Base-by-base conservation (phyloP, 2,797 vertebrate genomes). In the Acanthornis magna region DNA sequence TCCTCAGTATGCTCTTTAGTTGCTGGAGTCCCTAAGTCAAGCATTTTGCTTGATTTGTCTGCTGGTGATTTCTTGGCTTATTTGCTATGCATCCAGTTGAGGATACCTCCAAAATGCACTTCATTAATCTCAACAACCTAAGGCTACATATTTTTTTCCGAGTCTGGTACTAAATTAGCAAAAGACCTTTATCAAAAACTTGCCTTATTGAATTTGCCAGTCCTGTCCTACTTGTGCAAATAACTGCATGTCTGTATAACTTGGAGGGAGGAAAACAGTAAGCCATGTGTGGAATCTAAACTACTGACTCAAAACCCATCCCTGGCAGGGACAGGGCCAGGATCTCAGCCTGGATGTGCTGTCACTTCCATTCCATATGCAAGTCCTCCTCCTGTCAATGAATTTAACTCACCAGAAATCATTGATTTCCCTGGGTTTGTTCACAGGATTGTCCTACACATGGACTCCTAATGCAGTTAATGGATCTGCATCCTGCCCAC, bases 41-140 rank as follows among this genome's bases (percentile, higher is more conserved):
- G 61, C 32, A 67, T 32, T 73, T 93, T 60, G 25, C 53, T 63
- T 74, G 42, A 68, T 86, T 67, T 65, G 16, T 63, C 72, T 89
- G 60, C 57, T 77, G 74, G 13, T 70, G 36, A 43, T 87, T 87
- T 89, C 63, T 91, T 94, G 58, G 60, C 55, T 83, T 77, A 67
- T 91, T 96, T 96, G 57, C 72, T 89, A 79, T 50, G 60, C 83
- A 76, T 62, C 67, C 66, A 88, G 25, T 63, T 82, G 76, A 58
- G 71, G 43, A 78, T 10, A 89, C 32, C n/a, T 87, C 60, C 92
- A 75, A 92, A 91, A 48, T 13, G 16, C 32, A 62, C 73, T 93
- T 93, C 61, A 92, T 92, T 94, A 86, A 92, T 94, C 84, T 92
- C 85, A 73, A 20, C 70, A 93, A 61, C 85, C 40, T 47, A 85